A percentile compares a stretch with the other conserved stretches of the same genome.
Evolutionary conservation across 2,113 vertebrate species (phyloP).

Genomic region (Cichladusa arquata): DNA sequence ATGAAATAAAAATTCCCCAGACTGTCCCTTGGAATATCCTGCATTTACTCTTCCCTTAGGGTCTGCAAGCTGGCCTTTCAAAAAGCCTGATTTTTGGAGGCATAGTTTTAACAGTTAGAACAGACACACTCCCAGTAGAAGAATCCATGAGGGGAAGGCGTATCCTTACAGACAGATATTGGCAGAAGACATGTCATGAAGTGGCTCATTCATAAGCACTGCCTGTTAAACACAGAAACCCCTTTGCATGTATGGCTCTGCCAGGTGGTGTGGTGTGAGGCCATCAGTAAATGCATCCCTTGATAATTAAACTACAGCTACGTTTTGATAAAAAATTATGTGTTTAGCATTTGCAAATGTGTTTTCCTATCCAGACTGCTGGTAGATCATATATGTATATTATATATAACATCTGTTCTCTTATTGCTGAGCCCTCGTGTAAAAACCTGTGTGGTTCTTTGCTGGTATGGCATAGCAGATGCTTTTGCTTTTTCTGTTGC

Average conservation of each 20-base stretch:
- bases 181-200: neutral
- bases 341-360: neutral
- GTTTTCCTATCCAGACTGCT: neutral
- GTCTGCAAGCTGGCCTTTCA: neutral
- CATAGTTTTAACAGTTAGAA: neutral
- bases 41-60: neutral
- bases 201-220: neutral
- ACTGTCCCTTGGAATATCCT: neutral
- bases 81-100: neutral
- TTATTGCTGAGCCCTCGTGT: neutral
- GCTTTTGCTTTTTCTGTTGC: conserved; percentile 14
- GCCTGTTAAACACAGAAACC: neutral
- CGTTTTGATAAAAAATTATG: neutral
- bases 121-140: neutral
- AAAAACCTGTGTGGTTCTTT: neutral
- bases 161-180: neutral
- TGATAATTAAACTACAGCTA: neutral
- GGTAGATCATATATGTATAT: neutral
- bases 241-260: neutral
- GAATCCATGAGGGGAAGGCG: neutral
- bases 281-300: neutral
- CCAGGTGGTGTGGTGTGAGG: neutral
- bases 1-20: neutral
- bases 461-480: neutral
- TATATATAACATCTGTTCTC: neutral